A percentile compares a stretch with the other conserved stretches of the same genome.
phyloP scores from a whole-genome alignment of 2,797 vertebrate genomes.

The Rhincodon typus region DNA sequence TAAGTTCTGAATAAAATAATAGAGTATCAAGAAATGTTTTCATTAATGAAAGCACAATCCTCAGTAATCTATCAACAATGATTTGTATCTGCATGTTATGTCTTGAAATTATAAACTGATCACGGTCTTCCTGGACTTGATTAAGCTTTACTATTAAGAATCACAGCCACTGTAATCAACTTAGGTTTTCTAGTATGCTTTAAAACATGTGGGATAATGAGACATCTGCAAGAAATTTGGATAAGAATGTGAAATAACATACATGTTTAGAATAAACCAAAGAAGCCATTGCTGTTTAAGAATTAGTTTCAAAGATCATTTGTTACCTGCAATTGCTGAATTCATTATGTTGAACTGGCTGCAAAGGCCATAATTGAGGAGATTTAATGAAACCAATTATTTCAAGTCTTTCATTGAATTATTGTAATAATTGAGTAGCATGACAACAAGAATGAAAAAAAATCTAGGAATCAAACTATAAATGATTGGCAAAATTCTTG shows the following conservation, averaged over 20 bases:
- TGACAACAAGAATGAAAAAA: background rate
- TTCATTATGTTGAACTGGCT: background rate
- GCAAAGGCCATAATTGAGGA: background rate
- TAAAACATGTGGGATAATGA: background rate
- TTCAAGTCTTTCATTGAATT: background rate
- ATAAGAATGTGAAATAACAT: background rate
- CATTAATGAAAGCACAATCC: background rate
- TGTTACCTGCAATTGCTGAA: background rate
- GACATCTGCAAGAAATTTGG: background rate
- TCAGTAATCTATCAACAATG: background rate
- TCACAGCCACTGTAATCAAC: background rate
- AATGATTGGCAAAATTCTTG: background rate
- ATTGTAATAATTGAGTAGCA: background rate
- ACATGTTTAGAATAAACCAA: background rate
- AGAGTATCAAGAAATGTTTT: background rate
- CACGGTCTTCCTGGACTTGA: background rate
- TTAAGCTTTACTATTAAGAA: background rate
- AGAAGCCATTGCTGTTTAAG: background rate
- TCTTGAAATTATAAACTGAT: constrained; percentile 22
- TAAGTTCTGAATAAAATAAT: background rate
- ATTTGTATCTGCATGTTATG: background rate
- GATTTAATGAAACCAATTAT: background rate
- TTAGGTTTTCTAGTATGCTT: background rate
- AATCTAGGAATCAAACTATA: background rate
- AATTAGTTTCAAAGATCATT: background rate